Base-by-base conservation (phyloP, 2,888 invertebrate species). In the Conistra vaccinii region DNA sequence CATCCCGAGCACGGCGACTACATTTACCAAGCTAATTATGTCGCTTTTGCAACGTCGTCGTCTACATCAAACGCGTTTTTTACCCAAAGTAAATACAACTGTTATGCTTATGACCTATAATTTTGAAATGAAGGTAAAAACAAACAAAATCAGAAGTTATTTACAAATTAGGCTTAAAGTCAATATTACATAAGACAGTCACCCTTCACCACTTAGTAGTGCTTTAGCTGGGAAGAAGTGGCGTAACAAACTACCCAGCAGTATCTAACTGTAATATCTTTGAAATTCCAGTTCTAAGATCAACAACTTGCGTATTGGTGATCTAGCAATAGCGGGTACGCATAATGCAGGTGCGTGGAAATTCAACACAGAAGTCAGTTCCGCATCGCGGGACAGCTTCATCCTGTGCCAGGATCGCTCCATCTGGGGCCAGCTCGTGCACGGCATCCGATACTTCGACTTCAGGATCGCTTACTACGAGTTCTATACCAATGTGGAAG, bases 391-490 rank as follows among this genome's bases (percentile, higher is more conserved):
- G 35, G 96, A 96, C 83, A 94, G 88, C 88, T 96, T 96, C 87
- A 93, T 96, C 42, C 91, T 96, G 2, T 96, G 96, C 87, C 98
- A 98, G 92, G 98, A 98, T 91, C 97, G 98, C 77, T 97, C 97
- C 89, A 97, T 98, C 68, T 98, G 98, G 98, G 97, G 97, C 0
- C 98, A 99, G 90, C 96, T 99, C n/a, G 98, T 98, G 0, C 98
- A 98, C 91, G 98, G 98, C 70, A 97, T 98, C 88, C 97, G 98
- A 90, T 98, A 98, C 93, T 95, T 98, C 68, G 98, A 98, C 92
- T 97, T 98, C 72, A 97, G 98, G 87, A 97, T 98, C 82, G 98
- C 98, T 80, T 98, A 97, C 93, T 98, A 96, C 80, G 94, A 93
- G 12, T 93, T 94, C 75, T 96, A 96, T 74, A 72, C 85, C 0